Conservation (phyloP, 1,140 invertebrate species). For the Geopemphigus sp. region DNA sequence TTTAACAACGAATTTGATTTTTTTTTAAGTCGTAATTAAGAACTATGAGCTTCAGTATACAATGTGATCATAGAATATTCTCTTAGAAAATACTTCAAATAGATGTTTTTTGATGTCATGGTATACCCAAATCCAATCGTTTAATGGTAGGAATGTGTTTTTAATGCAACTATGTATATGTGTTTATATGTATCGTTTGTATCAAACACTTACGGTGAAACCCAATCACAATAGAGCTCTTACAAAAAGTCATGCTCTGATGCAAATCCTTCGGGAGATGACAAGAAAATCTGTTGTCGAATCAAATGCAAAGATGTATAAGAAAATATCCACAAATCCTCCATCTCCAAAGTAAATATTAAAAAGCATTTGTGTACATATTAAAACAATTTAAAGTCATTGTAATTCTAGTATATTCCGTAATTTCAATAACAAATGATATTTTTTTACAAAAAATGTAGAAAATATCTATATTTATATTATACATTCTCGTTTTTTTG, state of each 20-base stretch:
- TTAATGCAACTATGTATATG: neutral
- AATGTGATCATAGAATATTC: neutral
- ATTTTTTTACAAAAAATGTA: neutral
- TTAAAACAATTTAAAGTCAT: neutral
- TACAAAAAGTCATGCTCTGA: conserved; percentile 1
- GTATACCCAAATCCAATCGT: conserved; percentile 1
- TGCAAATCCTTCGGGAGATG: conserved; percentile 17
- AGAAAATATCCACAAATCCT: neutral
- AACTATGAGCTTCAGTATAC: neutral
- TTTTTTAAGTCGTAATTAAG: no score
- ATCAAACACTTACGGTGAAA: conserved; percentile 8
- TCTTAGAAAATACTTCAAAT: neutral
- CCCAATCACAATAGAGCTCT: conserved; percentile 3
- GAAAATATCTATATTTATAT: neutral
- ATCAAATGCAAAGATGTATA: neutral
- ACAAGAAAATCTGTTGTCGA: conserved; percentile 12
- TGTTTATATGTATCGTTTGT: neutral
- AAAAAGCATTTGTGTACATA: neutral
- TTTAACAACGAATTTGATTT: no score
- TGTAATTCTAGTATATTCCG: neutral
- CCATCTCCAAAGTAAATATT: neutral
- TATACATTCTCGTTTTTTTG: neutral
- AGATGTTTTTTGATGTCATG: neutral
- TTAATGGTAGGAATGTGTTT: conserved; percentile 3
- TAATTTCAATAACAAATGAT: neutral